Conservation (phyloP, 2,888 invertebrate species). For the Silvanus unidentatus region DNA sequence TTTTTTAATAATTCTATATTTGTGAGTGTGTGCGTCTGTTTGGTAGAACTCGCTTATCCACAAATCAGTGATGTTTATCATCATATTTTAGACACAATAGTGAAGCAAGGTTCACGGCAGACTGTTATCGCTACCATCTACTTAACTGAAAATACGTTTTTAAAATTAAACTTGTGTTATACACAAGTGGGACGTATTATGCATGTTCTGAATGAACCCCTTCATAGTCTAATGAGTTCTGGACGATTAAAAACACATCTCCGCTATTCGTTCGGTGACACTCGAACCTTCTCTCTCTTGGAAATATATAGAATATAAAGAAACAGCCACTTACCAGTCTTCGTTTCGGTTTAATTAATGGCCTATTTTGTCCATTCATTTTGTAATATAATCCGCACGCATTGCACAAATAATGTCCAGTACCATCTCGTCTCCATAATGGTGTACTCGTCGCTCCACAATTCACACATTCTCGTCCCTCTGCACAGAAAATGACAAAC, state of each 20-base stretch:
- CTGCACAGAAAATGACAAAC: slow-evolving; percentile 49
- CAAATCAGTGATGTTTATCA: slow-evolving; percentile 44
- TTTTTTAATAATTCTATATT: slow-evolving; percentile 18
- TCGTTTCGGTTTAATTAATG: slow-evolving; percentile 98
- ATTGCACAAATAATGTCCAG: slow-evolving; percentile 97
- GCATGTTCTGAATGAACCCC: slow-evolving; percentile 22
- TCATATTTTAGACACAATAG: slow-evolving; percentile 45
- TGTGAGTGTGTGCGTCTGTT: slow-evolving; percentile 11
- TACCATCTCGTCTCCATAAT: slow-evolving; percentile 94
- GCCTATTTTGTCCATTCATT: slow-evolving; percentile 99
- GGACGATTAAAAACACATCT: slow-evolving; percentile 41
- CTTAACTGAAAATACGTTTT: slow-evolving; percentile 42
- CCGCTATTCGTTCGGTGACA: slow-evolving; percentile 41
- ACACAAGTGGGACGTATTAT: slow-evolving; percentile 26
- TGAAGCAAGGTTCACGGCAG: slow-evolving; percentile 39
- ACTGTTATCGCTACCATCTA: slow-evolving; percentile 37
- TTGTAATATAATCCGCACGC: slow-evolving; percentile 99
- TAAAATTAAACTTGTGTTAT: slow-evolving; percentile 36
- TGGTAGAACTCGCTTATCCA: slow-evolving; percentile 30
- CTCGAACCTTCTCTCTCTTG: slow-evolving; percentile 12
- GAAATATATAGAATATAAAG: too few species aligned
- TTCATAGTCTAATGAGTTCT: slow-evolving; percentile 45
- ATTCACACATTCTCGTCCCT: slow-evolving; percentile 97
- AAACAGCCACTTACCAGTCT: slow-evolving; percentile 85
- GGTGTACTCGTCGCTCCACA: slow-evolving; percentile 99